Evolutionary conservation across 2,888 invertebrate genomes (phyloP).

Genomic region (Tenodera sinensis): DNA sequence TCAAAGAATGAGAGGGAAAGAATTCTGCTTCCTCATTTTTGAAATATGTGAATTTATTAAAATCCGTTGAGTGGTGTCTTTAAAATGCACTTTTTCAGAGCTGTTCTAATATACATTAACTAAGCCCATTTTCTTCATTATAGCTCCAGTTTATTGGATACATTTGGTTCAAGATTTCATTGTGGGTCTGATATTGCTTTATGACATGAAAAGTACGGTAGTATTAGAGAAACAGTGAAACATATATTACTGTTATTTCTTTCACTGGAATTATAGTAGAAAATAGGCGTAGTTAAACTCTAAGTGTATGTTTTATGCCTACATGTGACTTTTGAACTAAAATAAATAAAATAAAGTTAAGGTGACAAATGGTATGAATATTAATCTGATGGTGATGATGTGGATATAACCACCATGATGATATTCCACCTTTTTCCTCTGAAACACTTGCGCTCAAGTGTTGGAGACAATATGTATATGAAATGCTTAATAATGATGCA

Average conservation of each 20-base stretch:
- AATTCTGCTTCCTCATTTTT: too few relatives aligned
- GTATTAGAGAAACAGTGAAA: neutral
- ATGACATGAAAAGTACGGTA: neutral
- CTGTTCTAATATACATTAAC: neutral
- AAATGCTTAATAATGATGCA: neutral
- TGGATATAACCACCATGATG: too few relatives aligned
- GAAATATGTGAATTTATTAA: too few relatives aligned
- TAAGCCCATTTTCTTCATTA: neutral
- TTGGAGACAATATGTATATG: neutral
- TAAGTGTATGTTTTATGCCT: neutral
- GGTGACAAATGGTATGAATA: constrained; percentile 26
- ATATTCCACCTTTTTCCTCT: too few relatives aligned
- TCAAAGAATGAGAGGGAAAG: neutral
- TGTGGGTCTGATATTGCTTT: neutral
- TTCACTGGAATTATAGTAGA: neutral
- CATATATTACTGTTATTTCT: neutral
- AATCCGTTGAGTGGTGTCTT: too few relatives aligned
- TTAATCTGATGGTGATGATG: neutral
- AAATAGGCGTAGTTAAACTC: neutral
- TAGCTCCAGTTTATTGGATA: neutral
- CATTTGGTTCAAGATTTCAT: neutral
- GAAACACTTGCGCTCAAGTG: too few relatives aligned
- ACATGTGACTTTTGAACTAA: constrained; percentile 24
- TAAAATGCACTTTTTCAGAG: neutral
- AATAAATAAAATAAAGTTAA: constrained; percentile 29